A percentile compares a stretch with the other conserved stretches of the same genome.
Evolutionary conservation across 2,888 invertebrate species (phyloP).

Genomic region (Nomada hirtipes): DNA sequence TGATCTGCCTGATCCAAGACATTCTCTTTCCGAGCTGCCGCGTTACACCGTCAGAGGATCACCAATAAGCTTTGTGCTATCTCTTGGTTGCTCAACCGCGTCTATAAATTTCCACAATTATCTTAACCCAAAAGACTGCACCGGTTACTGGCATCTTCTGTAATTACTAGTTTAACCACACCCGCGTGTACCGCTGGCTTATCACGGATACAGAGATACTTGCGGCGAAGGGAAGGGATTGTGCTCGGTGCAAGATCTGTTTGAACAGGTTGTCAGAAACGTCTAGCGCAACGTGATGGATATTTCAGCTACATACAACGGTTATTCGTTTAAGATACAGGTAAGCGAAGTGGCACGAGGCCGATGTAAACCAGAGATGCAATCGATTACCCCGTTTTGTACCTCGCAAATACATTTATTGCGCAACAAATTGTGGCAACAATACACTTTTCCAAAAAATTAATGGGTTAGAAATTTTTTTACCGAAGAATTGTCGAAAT

Average conservation of each 20-base stretch:
- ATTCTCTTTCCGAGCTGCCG: conserved; percentile 35
- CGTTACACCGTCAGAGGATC: conserved; percentile 36
- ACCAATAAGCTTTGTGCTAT: conserved; percentile 41
- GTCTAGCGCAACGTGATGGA: conserved; percentile 37
- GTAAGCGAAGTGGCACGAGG: conserved; percentile 33
- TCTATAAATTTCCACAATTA: conserved; percentile 17
- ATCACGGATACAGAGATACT: conserved; percentile 2
- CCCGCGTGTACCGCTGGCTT: neutral
- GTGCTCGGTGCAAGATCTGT: conserved; percentile 30
- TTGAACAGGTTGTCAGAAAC: conserved; percentile 58
- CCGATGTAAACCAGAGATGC: conserved; percentile 4
- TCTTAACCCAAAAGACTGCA: conserved; percentile 8
- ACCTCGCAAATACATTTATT: conserved; percentile 3
- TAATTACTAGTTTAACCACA: too few species aligned
- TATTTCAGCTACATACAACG: conserved; percentile 40
- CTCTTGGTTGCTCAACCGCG: neutral
- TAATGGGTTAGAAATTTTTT: too few species aligned
- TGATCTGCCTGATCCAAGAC: conserved; percentile 41
- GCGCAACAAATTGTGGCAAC: neutral
- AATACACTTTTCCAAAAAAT: neutral
- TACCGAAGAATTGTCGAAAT: too few species aligned
- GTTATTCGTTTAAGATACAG: conserved; percentile 40
- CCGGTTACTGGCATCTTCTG: too few species aligned
- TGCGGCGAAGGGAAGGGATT: conserved; percentile 19
- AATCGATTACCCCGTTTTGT: conserved; percentile 26